A percentile compares a stretch with the other conserved stretches of the same genome.
Conservation (phyloP, 2,888 invertebrate genomes). For the Mellilla xanthometata region DNA sequence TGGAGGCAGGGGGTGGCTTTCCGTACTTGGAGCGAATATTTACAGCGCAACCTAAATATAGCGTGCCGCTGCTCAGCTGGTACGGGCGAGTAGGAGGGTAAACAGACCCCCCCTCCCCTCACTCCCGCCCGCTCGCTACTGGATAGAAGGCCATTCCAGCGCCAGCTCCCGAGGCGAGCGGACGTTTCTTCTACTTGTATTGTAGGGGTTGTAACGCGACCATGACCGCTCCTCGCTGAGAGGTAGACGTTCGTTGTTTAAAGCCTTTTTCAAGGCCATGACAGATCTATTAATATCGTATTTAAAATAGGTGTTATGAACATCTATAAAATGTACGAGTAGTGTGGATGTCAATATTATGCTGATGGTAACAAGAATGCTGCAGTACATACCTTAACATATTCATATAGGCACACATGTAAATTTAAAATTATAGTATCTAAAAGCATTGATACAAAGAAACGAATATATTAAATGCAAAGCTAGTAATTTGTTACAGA, state of each 20-base stretch:
- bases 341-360: too few species aligned
- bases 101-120: slow-evolving; percentile 59
- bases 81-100: slow-evolving; percentile 68
- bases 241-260: slow-evolving; percentile 62
- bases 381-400: too few species aligned
- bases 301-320: slow-evolving; percentile 39
- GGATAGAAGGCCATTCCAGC: slow-evolving; percentile 66
- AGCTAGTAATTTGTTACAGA: too few species aligned
- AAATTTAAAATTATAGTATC: too few species aligned
- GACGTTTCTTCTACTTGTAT: slow-evolving; percentile 57
- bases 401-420: too few species aligned
- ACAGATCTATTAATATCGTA: slow-evolving; percentile 45
- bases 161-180: slow-evolving; percentile 63
- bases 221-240: slow-evolving; percentile 65
- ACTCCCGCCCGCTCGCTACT: slow-evolving; percentile 40
- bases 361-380: too few species aligned
- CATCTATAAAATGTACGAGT: too few species aligned
- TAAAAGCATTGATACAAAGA: too few species aligned
- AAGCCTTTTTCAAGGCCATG: slow-evolving; percentile 65
- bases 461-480: too few species aligned
- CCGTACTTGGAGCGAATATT: slow-evolving; percentile 81
- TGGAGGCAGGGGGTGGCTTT: slow-evolving; percentile 51
- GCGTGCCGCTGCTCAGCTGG: slow-evolving; percentile 81
- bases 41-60: slow-evolving; percentile 83
- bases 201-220: slow-evolving; percentile 55